Base-by-base conservation (phyloP, 92 coral and sea anemone genomes). In the Heteractis magnifica region DNA sequence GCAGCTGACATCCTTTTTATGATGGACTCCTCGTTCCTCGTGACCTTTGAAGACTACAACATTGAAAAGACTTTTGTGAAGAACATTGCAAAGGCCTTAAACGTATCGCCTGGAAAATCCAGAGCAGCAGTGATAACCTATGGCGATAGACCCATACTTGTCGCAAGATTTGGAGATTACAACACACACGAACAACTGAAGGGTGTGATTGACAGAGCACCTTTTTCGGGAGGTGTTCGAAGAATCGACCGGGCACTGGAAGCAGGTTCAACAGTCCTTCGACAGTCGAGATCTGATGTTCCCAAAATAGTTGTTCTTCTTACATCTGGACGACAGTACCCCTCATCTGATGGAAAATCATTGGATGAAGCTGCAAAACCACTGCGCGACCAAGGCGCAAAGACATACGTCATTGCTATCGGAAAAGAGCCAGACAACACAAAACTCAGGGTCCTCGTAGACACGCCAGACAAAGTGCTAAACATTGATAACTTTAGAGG, bases 301-400 rank as follows among this genome's bases (percentile, higher is more conserved):
- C 97, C 94, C 50, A 92, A 89, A 51, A 84, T 93, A 48, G 90
- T 90, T 56, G 83, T 95, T 6, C 76, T 95, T 55, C 76, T 95
- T 51, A 91, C 94, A 10, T 83, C 93, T 11, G 98, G 97, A 41
- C 49, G 79, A 7, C 91, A 82, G 73, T 76, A 87, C 52, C 78
- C 82, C 2, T 73, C 76, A 5, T 49, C 14, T n/a, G 59, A 48
- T 14, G 71, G 80, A 19, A 52, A 65, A 79, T 11, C 87, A 7
- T 52, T 90, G n/a, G 81, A 72, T 16, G 82, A 52, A 44, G 92
- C 89, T 56, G 82, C 86, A 34, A 76, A 84, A 49, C 79, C 84
- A 55, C 75, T 93, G 51, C 71, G 74, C 5, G 56, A 73, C 68
- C 84, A 78, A 20, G 94, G 94, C 3, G 94, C 88, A 26, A 84